These are phyloP conservation scores for Parelbella ahira DNA, from an alignment of 2,888 invertebrate species.

Conservation along the genomic window DNA sequence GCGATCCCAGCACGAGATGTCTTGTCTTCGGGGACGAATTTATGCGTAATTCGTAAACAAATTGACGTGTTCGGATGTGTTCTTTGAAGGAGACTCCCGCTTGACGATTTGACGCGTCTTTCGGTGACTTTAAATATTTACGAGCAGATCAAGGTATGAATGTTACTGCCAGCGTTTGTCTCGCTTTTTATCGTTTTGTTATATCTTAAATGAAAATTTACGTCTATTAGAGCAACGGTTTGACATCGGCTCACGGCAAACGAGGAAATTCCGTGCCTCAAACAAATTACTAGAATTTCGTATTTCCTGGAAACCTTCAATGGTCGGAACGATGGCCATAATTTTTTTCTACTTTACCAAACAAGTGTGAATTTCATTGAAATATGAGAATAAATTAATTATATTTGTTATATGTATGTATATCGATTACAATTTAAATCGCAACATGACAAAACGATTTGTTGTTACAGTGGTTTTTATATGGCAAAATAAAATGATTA, in stretches of 20 bases:
- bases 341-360: conserved; percentile 2
- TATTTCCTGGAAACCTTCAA: neutral
- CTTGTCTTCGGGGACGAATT: conserved; percentile 77
- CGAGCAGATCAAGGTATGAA: conserved; percentile 29
- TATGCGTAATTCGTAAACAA: conserved; percentile 80
- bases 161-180: conserved; percentile 21
- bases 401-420: no score
- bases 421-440: no score
- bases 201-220: conserved; percentile 2
- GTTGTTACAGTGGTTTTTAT: no score
- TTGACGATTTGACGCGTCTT: conserved; percentile 71
- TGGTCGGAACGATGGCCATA: neutral
- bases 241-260: neutral
- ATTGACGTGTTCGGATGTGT: conserved; percentile 70
- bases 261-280: neutral
- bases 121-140: conserved; percentile 44
- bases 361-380: conserved; percentile 7
- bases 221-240: neutral
- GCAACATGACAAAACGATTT: no score
- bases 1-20: conserved; percentile 76
- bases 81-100: conserved; percentile 62
- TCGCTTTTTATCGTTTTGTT: conserved; percentile 16
- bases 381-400: conserved; percentile 4
- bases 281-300: neutral
- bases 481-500: no score